Evolutionary conservation across 2,797 vertebrate genomes (phyloP).

Genomic region (Poeciliopsis infans): DNA sequence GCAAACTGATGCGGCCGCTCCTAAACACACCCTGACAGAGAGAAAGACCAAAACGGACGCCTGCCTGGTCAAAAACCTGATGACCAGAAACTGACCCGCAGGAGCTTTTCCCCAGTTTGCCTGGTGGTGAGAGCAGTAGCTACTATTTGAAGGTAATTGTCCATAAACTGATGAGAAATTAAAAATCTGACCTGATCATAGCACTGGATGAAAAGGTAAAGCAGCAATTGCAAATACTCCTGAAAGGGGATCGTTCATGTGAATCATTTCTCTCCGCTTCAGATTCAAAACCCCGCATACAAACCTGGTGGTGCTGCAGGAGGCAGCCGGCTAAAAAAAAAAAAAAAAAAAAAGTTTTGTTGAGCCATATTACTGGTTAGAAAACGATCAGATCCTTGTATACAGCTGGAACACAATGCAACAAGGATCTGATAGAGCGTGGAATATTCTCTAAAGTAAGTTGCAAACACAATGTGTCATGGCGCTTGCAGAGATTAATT

Average conservation of each 20-base stretch:
- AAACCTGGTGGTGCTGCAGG: neutral
- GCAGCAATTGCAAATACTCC: conserved; percentile 1
- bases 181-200: conserved; percentile 22
- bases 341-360: neutral
- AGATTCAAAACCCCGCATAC: neutral
- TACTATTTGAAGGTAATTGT: conserved; percentile 11
- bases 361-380: neutral
- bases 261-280: conserved; percentile 1
- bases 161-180: conserved; percentile 15
- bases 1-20: neutral
- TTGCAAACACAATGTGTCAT: conserved; percentile 7
- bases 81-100: neutral
- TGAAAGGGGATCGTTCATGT: neutral
- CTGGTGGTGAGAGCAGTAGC: neutral
- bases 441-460: conserved; percentile 13
- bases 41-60: neutral
- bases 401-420: neutral
- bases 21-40: neutral
- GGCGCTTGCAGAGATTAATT: conserved; percentile 14
- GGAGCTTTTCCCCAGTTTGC: neutral
- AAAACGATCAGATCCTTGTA: neutral
- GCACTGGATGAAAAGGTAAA: neutral
- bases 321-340: neutral
- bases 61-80: conserved; percentile 9
- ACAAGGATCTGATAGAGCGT: neutral